Conservation (phyloP, 2,113 vertebrate species). For the Apodemus speciosus region DNA sequence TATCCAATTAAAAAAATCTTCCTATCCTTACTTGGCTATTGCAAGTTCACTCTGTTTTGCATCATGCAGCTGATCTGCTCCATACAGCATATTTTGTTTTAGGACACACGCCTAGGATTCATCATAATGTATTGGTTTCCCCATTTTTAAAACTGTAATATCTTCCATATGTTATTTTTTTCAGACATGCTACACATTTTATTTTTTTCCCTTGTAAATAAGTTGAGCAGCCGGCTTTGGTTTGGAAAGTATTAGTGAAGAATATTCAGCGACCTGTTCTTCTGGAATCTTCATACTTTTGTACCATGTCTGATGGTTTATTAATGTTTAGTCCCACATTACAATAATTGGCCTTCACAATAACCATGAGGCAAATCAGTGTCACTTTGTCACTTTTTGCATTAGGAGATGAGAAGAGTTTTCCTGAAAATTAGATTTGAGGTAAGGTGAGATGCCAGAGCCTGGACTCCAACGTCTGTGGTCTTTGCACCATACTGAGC, state of each 20-base stretch:
- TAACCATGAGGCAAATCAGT: not conserved
- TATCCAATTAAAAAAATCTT: not conserved
- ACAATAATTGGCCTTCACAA: not conserved
- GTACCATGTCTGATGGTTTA: not conserved
- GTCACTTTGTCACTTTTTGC: not conserved
- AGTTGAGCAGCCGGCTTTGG: slow-evolving; percentile 43
- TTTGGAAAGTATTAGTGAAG: slow-evolving; percentile 57
- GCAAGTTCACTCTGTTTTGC: slow-evolving; percentile 33
- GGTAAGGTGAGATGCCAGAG: not conserved
- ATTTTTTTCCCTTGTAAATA: slow-evolving; percentile 62
- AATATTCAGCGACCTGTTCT: slow-evolving; percentile 51
- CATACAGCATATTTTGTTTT: slow-evolving; percentile 69
- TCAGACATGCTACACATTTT: slow-evolving; percentile 74
- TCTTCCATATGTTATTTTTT: slow-evolving; percentile 75
- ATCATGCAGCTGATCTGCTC: slow-evolving; percentile 65
- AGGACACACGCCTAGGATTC: slow-evolving; percentile 64
- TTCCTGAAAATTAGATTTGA: not conserved
- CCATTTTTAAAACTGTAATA: slow-evolving; percentile 73
- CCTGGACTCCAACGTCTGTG: not conserved
- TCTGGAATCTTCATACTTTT: not conserved
- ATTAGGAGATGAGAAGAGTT: not conserved
- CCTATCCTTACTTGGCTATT: slow-evolving; percentile 64
- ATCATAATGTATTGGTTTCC: slow-evolving; percentile 67
- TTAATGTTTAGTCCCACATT: not conserved
- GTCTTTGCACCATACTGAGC: not conserved